Evolutionary conservation across 2,888 invertebrate genomes (phyloP).

Genomic region (Priocnemis perturbator): DNA sequence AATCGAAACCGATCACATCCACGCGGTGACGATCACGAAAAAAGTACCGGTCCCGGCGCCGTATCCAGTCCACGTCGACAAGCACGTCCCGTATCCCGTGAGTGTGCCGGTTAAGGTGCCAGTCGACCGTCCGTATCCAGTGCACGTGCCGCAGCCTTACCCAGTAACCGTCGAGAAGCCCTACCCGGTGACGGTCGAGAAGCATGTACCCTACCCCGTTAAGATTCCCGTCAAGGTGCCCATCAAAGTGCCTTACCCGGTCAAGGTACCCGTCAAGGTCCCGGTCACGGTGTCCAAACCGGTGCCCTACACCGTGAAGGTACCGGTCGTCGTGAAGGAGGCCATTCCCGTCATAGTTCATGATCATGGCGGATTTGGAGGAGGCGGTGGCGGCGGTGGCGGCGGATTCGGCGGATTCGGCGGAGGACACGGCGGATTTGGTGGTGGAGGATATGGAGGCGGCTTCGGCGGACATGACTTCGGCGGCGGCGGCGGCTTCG

Average conservation of each 20-base stretch:
- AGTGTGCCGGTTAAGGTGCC: conserved; percentile 65
- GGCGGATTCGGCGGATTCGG: conserved; percentile 43
- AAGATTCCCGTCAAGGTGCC: conserved; percentile 67
- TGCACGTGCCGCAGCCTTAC: conserved; percentile 69
- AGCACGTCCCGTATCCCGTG: conserved; percentile 63
- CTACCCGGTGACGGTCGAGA: conserved; percentile 66
- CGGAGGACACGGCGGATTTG: conserved; percentile 31
- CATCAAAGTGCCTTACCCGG: conserved; percentile 65
- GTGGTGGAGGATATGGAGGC: conserved; percentile 29
- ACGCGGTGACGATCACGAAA: conserved; percentile 69
- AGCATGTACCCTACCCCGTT: conserved; percentile 63
- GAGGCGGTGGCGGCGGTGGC: conserved; percentile 43
- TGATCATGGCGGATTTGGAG: conserved; percentile 48
- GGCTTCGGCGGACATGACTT: conserved; percentile 39
- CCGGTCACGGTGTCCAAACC: conserved; percentile 61
- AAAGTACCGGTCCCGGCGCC: conserved; percentile 62
- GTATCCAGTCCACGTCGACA: conserved; percentile 61
- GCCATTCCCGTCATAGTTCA: conserved; percentile 61
- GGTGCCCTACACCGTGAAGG: conserved; percentile 67
- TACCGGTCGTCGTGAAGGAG: conserved; percentile 64
- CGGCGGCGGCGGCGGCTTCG: conserved; percentile 47
- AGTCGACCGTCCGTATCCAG: conserved; percentile 64
- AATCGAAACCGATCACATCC: conserved; percentile 58
- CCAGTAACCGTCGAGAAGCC: conserved; percentile 68
- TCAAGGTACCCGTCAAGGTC: conserved; percentile 68